These are phyloP conservation scores for Collichthys lucidus DNA, from an alignment of 2,113 vertebrate species.

Conservation along the genomic window DNA sequence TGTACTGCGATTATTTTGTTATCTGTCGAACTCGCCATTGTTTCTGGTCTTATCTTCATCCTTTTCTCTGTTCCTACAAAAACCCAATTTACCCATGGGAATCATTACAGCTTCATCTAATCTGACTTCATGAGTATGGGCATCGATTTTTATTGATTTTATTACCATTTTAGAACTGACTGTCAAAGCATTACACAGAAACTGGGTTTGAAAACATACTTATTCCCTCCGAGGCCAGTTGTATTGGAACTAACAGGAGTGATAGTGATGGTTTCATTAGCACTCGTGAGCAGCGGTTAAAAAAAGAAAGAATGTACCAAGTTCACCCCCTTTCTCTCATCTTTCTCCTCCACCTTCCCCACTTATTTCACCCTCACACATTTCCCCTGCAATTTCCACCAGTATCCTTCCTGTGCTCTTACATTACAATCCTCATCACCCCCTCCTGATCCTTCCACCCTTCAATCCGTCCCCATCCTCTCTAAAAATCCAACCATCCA, in stretches of 20 bases:
- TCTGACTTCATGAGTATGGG: constrained; percentile 15
- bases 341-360: not conserved
- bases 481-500: constrained; percentile 6
- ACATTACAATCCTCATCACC: constrained; percentile 2
- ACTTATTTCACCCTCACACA: not conserved
- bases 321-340: constrained; percentile 18
- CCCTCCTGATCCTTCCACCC: not conserved
- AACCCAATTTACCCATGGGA: not conserved
- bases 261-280: constrained; percentile 6
- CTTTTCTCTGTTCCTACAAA: not conserved
- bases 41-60: constrained; percentile 32
- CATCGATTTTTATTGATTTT: constrained; percentile 24
- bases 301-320: not conserved
- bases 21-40: constrained; percentile 7
- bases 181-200: not conserved
- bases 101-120: constrained; percentile 35
- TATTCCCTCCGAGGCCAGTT: not conserved
- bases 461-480: not conserved
- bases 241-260: not conserved
- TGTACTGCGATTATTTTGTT: constrained; percentile 24
- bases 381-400: not conserved
- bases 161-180: constrained; percentile 16
- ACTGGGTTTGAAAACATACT: constrained; percentile 1
- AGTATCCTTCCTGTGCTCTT: not conserved
- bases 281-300: not conserved